Conservation (phyloP, 2,888 invertebrate genomes). For the Tortrix viridana region DNA sequence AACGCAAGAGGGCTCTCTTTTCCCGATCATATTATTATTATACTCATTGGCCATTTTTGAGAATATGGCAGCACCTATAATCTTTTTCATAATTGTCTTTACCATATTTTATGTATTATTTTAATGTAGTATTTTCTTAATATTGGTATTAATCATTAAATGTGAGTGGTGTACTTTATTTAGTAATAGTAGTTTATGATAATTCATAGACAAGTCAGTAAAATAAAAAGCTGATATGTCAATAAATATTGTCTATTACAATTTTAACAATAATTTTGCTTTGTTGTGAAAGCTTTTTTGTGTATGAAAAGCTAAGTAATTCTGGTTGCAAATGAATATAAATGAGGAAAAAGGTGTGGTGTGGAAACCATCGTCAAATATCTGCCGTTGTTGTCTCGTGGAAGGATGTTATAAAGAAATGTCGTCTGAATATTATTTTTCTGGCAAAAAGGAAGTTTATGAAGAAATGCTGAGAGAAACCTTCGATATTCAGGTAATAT, state of each 20-base stretch:
- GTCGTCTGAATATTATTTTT: conserved; percentile 47
- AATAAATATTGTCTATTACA: conserved; percentile 12
- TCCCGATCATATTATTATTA: no score
- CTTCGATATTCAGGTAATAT: conserved; percentile 57
- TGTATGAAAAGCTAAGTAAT: conserved; percentile 9
- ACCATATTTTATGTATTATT: no score
- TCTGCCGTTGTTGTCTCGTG: conserved; percentile 60
- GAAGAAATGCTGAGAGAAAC: conserved; percentile 54
- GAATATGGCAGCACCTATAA: no score
- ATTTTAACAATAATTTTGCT: not conserved
- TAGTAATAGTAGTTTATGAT: no score
- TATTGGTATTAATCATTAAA: no score
- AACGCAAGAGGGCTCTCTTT: no score
- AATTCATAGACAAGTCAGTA: not conserved
- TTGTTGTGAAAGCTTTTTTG: conserved; percentile 1
- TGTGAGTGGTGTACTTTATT: no score
- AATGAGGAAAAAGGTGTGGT: conserved; percentile 1
- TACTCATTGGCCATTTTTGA: no score
- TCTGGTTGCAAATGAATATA: conserved; percentile 12
- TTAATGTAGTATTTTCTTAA: no score
- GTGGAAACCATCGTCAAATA: conserved; percentile 32
- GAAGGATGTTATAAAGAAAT: conserved; percentile 49
- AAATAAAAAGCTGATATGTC: conserved; percentile 12
- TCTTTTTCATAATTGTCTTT: no score
- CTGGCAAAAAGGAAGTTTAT: conserved; percentile 51